Percentiles rank a stretch among this genome's conserved stretches.
phyloP scores from a whole-genome alignment of 2,797 vertebrate genomes.

The Xenops minutus region DNA sequence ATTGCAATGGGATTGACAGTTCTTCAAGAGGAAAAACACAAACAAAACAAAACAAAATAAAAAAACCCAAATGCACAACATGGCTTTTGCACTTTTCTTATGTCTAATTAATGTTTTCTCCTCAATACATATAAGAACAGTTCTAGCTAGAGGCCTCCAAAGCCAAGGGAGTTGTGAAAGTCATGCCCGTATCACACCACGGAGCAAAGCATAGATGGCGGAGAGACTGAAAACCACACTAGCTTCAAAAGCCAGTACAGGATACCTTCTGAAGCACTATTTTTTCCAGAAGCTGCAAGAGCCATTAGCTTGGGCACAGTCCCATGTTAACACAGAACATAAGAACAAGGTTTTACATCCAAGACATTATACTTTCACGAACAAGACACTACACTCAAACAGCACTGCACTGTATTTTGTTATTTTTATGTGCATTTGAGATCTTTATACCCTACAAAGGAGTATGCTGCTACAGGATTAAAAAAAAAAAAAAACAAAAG shows the following conservation, averaged over 20 bases:
- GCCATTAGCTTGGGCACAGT: not conserved
- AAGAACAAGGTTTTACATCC: not conserved
- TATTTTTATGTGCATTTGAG: not conserved
- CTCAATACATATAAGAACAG: not conserved
- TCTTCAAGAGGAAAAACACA: not conserved
- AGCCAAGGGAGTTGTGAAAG: not conserved
- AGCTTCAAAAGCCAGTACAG: not conserved
- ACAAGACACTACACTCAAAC: not conserved
- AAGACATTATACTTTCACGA: not conserved
- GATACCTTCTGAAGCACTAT: not conserved
- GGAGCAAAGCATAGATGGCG: accelerated
- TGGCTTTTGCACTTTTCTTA: not conserved
- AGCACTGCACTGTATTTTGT: not conserved
- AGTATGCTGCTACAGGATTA: not conserved
- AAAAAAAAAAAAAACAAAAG: not conserved
- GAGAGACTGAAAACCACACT: not conserved
- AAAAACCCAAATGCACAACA: too few species aligned
- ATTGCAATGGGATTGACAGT: not conserved
- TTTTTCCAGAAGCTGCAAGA: not conserved
- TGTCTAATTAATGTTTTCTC: not conserved
- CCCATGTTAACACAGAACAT: not conserved
- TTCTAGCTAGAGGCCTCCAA: not conserved
- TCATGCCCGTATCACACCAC: not conserved
- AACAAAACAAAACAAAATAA: too few species aligned
- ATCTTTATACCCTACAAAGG: not conserved